These are phyloP conservation scores for Steinernema scapterisci DNA, from an alignment of 2,888 invertebrate genomes.

Conservation along the genomic window DNA sequence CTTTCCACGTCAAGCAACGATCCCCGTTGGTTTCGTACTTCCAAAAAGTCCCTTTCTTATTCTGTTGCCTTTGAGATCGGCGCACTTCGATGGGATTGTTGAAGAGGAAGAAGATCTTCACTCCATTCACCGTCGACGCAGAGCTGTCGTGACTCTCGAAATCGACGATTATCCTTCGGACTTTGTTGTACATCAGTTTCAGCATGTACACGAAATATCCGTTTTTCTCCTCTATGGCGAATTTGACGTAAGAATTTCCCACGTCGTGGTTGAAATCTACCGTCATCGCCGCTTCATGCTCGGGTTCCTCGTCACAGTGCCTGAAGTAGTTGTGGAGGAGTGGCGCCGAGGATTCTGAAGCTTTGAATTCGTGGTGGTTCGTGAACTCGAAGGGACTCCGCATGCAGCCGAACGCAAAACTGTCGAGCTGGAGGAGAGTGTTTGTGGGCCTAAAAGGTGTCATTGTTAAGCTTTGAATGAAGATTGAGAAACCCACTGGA, in stretches of 20 bases:
- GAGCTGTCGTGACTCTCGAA: slow-evolving; percentile 5
- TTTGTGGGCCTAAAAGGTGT: not conserved
- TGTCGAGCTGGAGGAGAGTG: not conserved
- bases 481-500: not conserved
- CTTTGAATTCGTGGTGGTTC: not conserved
- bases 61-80: not conserved
- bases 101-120: not conserved
- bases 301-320: not conserved
- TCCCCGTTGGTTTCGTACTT: not conserved
- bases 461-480: not conserved
- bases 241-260: not conserved
- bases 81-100: slow-evolving; percentile 18
- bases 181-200: slow-evolving; percentile 1
- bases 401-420: not conserved
- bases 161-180: slow-evolving; percentile 29
- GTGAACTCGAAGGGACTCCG: slow-evolving; percentile 4
- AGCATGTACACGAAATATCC: slow-evolving; percentile 11
- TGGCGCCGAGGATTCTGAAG: not conserved
- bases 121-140: not conserved
- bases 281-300: not conserved
- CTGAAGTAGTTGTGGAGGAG: not conserved
- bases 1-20: not conserved
- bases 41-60: not conserved
- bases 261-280: slow-evolving; percentile 10
- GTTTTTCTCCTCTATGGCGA: not conserved